Evolutionary conservation across 2,797 vertebrate species (phyloP), one percentile per base, ranked within the genome.

Genomic region (Sarcoramphus papa): DNA sequence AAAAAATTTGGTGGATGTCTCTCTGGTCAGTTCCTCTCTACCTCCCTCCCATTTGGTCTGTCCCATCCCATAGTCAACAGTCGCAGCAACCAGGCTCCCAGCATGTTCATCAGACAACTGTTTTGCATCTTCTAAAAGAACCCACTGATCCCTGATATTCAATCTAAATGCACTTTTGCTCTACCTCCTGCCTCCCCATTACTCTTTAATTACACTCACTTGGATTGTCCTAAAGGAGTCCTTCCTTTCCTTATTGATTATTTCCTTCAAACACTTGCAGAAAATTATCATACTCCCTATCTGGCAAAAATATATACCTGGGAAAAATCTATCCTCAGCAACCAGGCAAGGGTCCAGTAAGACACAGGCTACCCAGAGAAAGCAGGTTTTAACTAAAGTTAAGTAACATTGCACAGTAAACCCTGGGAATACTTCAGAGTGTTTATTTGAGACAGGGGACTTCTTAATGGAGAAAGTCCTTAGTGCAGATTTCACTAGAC

Each of bases 331-430:
- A 57, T 47, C 76, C 47, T 94, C 54, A 77, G 43, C 31, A 93
- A 65, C 10, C 11, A 82, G 35, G 25, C 40, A 86, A 92, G 31
- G 27, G 59, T 88, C 87, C 88, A 72, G 68, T 53, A 90, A 92
- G 57, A 65, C 23, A 56, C 12, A 73, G 63, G 70, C 51, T 88
- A 76, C 30, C 18, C 31, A 90, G 37, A 67, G 41, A 86, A 90
- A 85, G 45, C 23, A 81, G 25, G n/a, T 88, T 96, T 94, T 93
- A 92, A 86, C 89, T 90, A 70, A 64, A 88, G 56, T 92, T 94
- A 92, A 86, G 80, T 64, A 92, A 41, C 56, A 82, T 15, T 73
- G 41, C 31, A 85, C 63, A 69, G 70, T 60, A 89, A 94, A 83
- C 74, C 37, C 28, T 89, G 74, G 74, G 73, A 92, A 90, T 69